A percentile compares a stretch with the other conserved stretches of the same genome.
Evolutionary conservation across 1,140 invertebrate species (phyloP).

Genomic region (Eubasilissa regina): DNA sequence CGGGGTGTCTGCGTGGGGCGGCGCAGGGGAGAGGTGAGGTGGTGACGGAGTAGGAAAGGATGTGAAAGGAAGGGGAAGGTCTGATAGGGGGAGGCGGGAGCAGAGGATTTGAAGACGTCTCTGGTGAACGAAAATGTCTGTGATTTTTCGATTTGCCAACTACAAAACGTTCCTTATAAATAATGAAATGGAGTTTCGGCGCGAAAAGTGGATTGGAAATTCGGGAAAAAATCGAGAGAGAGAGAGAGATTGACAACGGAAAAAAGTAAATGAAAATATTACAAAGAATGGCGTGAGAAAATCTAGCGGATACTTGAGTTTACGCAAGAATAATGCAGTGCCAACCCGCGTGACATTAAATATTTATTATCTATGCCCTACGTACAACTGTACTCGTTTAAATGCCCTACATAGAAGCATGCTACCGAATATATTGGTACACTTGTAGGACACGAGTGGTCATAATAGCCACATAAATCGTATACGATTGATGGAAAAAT

Average conservation of each 20-base stretch:
- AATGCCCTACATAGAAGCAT: too few species aligned
- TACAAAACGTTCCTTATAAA: conserved; percentile 51
- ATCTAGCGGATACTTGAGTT: too few species aligned
- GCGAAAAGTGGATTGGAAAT: conserved; percentile 47
- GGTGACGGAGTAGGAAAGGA: conserved; percentile 19
- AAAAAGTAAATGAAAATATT: conserved; percentile 40
- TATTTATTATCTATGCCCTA: too few species aligned
- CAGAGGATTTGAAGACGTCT: conserved; percentile 40
- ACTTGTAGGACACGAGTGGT: too few species aligned
- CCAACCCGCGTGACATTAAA: too few species aligned
- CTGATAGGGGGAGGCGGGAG: not conserved
- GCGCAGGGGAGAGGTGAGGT: not conserved
- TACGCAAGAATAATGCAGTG: too few species aligned
- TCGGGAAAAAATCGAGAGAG: conserved; percentile 22
- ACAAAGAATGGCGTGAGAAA: conserved; percentile 25
- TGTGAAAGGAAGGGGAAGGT: conserved; percentile 1
- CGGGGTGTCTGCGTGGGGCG: not conserved
- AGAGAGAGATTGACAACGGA: conserved; percentile 32
- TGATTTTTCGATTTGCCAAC: conserved; percentile 53
- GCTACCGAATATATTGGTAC: too few species aligned
- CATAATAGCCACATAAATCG: too few species aligned
- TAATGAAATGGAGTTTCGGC: conserved; percentile 48
- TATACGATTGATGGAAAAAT: too few species aligned
- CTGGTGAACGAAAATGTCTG: conserved; percentile 46
- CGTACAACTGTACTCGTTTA: too few species aligned